Evolutionary conservation across 1,140 invertebrate species (phyloP), one percentile per base, ranked within the genome.

Genomic region (Carcinoscorpius rotundicauda): DNA sequence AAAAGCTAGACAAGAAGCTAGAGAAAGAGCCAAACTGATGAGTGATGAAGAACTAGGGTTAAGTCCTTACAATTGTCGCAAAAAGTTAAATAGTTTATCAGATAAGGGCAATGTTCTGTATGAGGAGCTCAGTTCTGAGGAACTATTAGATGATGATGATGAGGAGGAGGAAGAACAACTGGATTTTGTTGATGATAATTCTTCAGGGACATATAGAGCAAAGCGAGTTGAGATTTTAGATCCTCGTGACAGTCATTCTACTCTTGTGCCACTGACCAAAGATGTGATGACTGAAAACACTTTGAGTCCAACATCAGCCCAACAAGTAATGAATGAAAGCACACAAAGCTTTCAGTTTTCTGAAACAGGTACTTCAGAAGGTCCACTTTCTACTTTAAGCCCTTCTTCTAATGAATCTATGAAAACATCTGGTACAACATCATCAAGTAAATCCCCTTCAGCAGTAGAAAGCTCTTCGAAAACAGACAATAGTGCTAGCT

Each of bases 1-100:
- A 29, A 71, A 74, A 58, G 74, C 72, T 49, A 81, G 84, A 55
- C 79, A 84, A 69, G 84, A 85, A 70, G 86, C 86, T 0, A 75
- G 86, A 59, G 83, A 84, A 51, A 77, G 86, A 52, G 86, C 84
- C 2, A 80, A 83, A 62, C 75, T 87, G 3, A 86, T 86, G 71
- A 86, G 83, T 56, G 86, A 89, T 72, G 82, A 85, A 66, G 85
- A 87, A 71, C 73, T 87, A 4, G 85, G 85, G 8, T 76, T 89
- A 0, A 88, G 85, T 74, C 85, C 86, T 3, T 84, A 65, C 50
- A 66, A 66, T 65, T 69, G 65, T 52, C 53, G 68, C 5, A 69
- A 69, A 64, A 66, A 64, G 50, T 50, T 65, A 29, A 66, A 65
- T 58, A 64, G 65, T n/a, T 66, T 66, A n/a, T 55, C 53, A 55